These are phyloP conservation scores for Cynopterus sphinx DNA, from an alignment of 2,797 vertebrate species.

Conservation along the genomic window DNA sequence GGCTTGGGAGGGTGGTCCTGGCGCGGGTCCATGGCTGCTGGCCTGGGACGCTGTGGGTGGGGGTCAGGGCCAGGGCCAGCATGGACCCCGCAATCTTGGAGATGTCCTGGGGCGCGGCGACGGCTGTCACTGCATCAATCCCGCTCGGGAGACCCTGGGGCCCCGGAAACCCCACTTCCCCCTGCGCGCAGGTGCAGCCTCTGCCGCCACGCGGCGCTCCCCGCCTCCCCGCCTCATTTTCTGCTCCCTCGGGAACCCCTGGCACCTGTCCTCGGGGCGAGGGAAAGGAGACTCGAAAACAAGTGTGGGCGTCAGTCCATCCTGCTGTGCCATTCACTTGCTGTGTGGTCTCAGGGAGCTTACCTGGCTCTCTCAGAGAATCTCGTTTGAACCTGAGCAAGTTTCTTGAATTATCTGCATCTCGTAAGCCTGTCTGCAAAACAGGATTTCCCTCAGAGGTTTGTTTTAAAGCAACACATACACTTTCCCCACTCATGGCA, in stretches of 20 bases:
- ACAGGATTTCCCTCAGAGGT: background rate
- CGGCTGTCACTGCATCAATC: conserved; percentile 72
- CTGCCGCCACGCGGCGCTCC: background rate
- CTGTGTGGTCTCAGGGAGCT: background rate
- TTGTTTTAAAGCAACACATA: background rate
- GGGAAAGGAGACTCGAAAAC: no score
- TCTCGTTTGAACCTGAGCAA: background rate
- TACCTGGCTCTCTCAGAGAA: background rate
- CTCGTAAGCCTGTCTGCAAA: background rate
- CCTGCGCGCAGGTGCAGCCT: background rate
- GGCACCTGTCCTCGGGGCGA: background rate
- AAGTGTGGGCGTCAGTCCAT: fast-evolving
- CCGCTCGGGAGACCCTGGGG: background rate
- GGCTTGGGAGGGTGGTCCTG: no score
- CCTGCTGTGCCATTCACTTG: background rate
- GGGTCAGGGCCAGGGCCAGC: background rate
- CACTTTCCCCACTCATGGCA: background rate
- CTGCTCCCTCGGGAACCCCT: background rate
- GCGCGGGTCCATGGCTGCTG: no score
- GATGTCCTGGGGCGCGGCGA: conserved; percentile 79
- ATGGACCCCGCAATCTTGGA: conserved; percentile 56
- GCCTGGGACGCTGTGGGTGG: no score
- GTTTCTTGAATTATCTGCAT: background rate
- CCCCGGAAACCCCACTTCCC: conserved; percentile 52
- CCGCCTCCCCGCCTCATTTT: background rate